Evolutionary conservation across 2,113 vertebrate species (phyloP), one percentile per base, ranked within the genome.

Genomic region (Anarrhichthys ocellatus): DNA sequence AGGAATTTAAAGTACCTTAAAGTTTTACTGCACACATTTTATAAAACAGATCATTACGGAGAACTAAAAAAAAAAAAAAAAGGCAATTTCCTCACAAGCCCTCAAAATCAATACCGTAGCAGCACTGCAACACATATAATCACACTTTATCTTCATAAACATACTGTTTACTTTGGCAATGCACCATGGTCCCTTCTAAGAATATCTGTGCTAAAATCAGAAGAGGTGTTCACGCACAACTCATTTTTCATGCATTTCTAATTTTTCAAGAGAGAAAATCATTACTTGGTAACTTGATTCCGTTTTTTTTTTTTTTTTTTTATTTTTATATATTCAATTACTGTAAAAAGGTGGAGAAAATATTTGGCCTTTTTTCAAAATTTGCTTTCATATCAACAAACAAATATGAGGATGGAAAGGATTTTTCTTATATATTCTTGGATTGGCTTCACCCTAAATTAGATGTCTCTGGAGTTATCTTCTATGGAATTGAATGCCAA

Each of bases 91-190:
- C 42, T 56, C 13, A 44, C 36, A 64, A 20, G 1, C 54, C 64
- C 56, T 75, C 15, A 27, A 59, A 73, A 73, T 83, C 61, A 77
- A 46, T 50, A 56, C 5, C 3, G 6, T 9, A 59, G 42, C 74
- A 50, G 32, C 42, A 38, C 50, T 40, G 70, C 34, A 24, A 73
- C 56, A 38, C 32, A 32, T 50, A 22, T 36, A 27, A 36, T 56
- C 36, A 29, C 38, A 73, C 52, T 27, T 17, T 11, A 18, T 77
- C 50, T 73, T 50, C 20, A 59, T 29, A 18, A 82, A 64, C 42
- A 46, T 40, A 44, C 36, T 46, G 27, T 11, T 46, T 32, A 36
- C 40, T 59, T 40, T 38, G 27, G 2, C 27, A 58, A 66, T 46
- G 20, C 27, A 27, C 18, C 36, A 46, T 61, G 15, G 15, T 29